Conservation (phyloP, 1,140 invertebrate species). For the Colletes gigas region DNA sequence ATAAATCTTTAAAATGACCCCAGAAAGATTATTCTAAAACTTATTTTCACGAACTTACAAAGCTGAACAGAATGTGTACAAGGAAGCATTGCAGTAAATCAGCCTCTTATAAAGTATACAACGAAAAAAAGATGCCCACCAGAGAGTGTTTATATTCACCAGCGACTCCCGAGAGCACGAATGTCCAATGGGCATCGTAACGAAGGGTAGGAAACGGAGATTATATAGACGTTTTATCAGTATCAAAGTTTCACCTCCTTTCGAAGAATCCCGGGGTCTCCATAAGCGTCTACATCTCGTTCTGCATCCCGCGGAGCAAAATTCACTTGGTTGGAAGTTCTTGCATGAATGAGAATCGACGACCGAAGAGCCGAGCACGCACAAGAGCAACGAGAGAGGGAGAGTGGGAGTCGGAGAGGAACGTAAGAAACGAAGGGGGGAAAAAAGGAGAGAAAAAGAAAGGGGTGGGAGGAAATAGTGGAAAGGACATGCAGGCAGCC, state of each 20-base stretch:
- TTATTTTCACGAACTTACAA: too few relatives aligned
- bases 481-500: not conserved
- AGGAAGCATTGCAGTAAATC: too few relatives aligned
- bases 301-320: conserved; percentile 52
- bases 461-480: conserved; percentile 31
- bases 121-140: too few relatives aligned
- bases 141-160: too few relatives aligned
- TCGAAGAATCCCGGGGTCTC: conserved; percentile 2
- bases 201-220: not conserved
- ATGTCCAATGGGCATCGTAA: too few relatives aligned
- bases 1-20: too few relatives aligned
- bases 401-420: conserved; percentile 17
- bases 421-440: conserved; percentile 20
- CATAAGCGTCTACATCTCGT: conserved; percentile 58
- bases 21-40: too few relatives aligned
- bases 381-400: conserved; percentile 45
- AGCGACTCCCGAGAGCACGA: too few relatives aligned
- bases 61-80: too few relatives aligned
- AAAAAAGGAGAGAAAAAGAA: conserved; percentile 29
- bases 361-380: conserved; percentile 27
- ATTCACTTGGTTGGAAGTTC: conserved; percentile 71
- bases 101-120: too few relatives aligned
- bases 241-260: conserved; percentile 13
- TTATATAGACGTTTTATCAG: not conserved
- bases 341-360: conserved; percentile 68